Evolutionary conservation across 1,140 invertebrate genomes (phyloP), one percentile per base, ranked within the genome.

Genomic region (Drosophila paulistorum): DNA sequence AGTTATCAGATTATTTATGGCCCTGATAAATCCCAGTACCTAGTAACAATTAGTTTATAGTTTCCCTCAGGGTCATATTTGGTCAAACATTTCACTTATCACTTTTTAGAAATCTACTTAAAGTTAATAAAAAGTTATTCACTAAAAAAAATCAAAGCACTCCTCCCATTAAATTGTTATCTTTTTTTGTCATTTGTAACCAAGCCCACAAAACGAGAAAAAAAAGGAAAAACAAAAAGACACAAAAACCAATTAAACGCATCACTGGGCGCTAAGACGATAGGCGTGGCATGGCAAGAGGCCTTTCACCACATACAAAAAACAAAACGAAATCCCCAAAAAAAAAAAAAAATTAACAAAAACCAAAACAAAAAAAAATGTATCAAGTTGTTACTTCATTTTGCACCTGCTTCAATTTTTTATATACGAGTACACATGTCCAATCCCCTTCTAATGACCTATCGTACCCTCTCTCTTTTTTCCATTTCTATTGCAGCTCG

Each of bases 231-330:
- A 9, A 74, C 48, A 70, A 76, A 37, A 74, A 41, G 58, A 61
- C 58, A 74, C 58, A 74, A 76, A 73, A 77, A 80, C 59, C 73
- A 89, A 87, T 87, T 83, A 77, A 87, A 77, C 80, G 84, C 83
- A 87, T 83, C 79, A 89, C 65, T 79, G 74, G 54, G 41, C 68
- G 65, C 75, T 59, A 3, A 37, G 51, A 23, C n/a, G 17, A 20
- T 67, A 65, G 83, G 83, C 79, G 80, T 83, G 84, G 71, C 62
- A 14, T 39, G 61, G 75, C 59, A 83, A 86, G 87, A 86, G 79
- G 69, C 82, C 82, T 81, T 85, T 85, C 72, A 86, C 83, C 69
- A 59, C 37, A 11, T 11, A 37, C 11, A 58, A 33, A 13, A 33
- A 4, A 37, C 39, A 54, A 58, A 45, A 35, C 42, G 5, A 26